Evolutionary conservation across 2,797 vertebrate species (phyloP).

Genomic region (Siniperca scherzeri): DNA sequence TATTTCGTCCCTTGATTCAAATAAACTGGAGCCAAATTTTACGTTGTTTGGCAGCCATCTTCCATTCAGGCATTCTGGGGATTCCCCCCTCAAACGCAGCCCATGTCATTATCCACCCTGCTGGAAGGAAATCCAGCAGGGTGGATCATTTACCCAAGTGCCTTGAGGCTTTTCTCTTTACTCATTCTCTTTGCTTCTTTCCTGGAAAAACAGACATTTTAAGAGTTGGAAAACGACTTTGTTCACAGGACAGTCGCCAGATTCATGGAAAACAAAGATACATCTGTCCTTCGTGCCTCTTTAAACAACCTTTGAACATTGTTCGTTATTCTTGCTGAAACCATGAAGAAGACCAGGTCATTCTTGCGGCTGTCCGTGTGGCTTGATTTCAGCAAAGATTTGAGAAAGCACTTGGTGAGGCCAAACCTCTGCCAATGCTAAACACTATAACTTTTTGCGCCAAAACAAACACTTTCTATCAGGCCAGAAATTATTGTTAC

Average conservation of each 20-base stretch:
- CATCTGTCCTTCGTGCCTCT: conserved; percentile 1
- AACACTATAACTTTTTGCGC: not conserved
- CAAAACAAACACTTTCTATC: not conserved
- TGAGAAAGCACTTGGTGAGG: not conserved
- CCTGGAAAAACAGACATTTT: conserved; percentile 12
- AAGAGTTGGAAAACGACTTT: conserved; percentile 3
- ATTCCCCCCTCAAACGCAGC: conserved; percentile 20
- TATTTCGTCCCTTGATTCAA: conserved; percentile 4
- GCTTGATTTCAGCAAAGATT: conserved; percentile 8
- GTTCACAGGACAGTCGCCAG: not conserved
- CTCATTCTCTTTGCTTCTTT: conserved; percentile 3
- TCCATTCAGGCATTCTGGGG: conserved; percentile 22
- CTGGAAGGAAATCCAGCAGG: conserved; percentile 33
- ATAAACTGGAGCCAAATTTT: conserved; percentile 12
- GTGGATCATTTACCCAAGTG: conserved; percentile 4
- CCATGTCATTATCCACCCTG: not conserved
- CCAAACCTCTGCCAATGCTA: not conserved
- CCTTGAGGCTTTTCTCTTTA: conserved; percentile 30
- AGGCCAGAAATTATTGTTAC: not conserved
- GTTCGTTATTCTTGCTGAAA: conserved; percentile 11
- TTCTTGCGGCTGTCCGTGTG: not conserved
- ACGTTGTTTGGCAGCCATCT: conserved; percentile 13
- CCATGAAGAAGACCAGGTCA: not conserved
- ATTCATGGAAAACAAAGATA: conserved; percentile 23
- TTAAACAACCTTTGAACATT: conserved; percentile 10